phyloP scores from a whole-genome alignment of 2,797 vertebrate species.

The Sarcoramphus papa region DNA sequence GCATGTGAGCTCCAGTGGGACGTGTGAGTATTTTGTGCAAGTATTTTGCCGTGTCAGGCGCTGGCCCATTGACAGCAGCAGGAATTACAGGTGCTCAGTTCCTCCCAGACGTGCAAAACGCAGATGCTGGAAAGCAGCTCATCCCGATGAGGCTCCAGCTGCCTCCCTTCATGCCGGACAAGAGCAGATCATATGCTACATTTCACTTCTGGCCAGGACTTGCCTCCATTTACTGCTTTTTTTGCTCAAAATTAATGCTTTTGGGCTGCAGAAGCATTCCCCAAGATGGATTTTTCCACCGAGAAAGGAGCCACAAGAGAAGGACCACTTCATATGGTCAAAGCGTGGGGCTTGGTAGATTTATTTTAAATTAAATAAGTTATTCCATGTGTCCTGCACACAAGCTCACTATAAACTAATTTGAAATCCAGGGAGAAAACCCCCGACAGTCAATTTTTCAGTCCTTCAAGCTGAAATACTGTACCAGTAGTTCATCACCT shows the following conservation, averaged over 20 bases:
- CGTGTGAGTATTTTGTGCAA: neutral
- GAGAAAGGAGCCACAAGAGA: conserved; percentile 26
- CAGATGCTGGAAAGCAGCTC: conserved; percentile 24
- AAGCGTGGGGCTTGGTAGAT: conserved; percentile 48
- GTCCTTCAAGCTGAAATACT: conserved; percentile 10
- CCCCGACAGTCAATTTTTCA: conserved; percentile 7
- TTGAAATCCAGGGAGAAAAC: conserved; percentile 54
- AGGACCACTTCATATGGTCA: conserved; percentile 48
- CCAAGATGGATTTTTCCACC: conserved; percentile 48
- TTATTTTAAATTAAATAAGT: conserved; percentile 65
- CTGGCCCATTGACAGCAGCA: conserved; percentile 23
- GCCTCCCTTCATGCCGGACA: neutral
- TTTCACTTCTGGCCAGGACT: conserved; percentile 39
- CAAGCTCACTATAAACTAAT: conserved; percentile 35
- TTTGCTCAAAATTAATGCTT: neutral
- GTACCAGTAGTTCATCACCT: conserved; percentile 57
- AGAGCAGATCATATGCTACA: conserved; percentile 33
- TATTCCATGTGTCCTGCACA: conserved; percentile 57
- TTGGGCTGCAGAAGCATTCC: conserved; percentile 29
- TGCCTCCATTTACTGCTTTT: conserved; percentile 29
- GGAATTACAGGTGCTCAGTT: conserved; percentile 47
- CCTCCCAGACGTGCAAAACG: neutral
- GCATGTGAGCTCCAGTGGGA: conserved; percentile 15
- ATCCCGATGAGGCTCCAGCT: neutral
- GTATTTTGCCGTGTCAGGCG: neutral